A percentile compares a stretch with the other conserved stretches of the same genome.
phyloP scores from a whole-genome alignment of 37 sponge, comb jelly and placozoan species.

The Ianthella basta region DNA sequence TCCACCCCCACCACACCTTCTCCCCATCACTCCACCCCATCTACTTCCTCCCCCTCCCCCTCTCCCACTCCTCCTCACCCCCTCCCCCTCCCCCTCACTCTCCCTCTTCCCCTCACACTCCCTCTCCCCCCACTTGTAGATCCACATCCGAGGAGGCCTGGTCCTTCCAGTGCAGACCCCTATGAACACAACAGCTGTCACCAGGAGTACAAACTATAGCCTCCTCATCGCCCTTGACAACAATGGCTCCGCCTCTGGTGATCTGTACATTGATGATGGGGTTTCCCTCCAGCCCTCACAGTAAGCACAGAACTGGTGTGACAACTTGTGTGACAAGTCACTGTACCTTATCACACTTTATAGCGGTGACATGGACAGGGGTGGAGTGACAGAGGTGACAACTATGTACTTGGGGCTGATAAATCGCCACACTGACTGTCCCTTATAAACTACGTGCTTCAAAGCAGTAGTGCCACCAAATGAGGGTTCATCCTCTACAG shows the following conservation, averaged over 20 bases:
- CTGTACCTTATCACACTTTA: not conserved
- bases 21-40: not conserved
- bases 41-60: not conserved
- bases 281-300: slow-evolving; percentile 26
- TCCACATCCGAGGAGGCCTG: slow-evolving; percentile 75
- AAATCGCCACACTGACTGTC: no score
- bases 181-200: slow-evolving; percentile 68
- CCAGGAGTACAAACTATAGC: slow-evolving; percentile 64
- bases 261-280: slow-evolving; percentile 87
- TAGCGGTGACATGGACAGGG: no score
- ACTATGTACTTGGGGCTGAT: no score
- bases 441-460: no score
- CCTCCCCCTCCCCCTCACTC: not conserved
- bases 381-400: no score
- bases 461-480: no score
- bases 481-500: no score
- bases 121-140: slow-evolving; percentile 13
- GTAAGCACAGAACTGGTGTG: slow-evolving; percentile 23
- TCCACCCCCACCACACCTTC: no score
- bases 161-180: slow-evolving; percentile 58
- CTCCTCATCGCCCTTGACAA: slow-evolving; percentile 80
- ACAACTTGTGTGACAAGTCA: not conserved
- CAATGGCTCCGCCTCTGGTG: slow-evolving; percentile 52
- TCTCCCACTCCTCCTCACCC: not conserved
- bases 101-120: not conserved